Evolutionary conservation across 2,797 vertebrate species (phyloP), one percentile per base, ranked within the genome.

Genomic region (Myoxocephalus aenaeus): DNA sequence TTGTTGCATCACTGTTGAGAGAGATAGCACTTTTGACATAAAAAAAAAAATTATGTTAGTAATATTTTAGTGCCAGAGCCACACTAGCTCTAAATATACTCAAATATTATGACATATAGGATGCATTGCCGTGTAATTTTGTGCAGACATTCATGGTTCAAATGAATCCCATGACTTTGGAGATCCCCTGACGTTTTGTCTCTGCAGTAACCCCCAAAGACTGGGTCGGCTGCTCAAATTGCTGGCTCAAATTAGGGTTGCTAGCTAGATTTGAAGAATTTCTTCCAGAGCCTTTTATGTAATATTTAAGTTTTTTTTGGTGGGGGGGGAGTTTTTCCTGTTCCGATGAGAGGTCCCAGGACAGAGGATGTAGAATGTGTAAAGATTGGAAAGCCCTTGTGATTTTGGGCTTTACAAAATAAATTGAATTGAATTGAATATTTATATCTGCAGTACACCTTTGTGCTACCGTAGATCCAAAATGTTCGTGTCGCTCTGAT

Each of bases 1-100:
- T 56, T 53, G 36, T 68, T 56, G 18, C 36, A 62, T 65, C n/a
- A 46, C 34, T 36, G n/a, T n/a, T 38, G 18, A 68, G 12, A 34
- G 7, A 66, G 7, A 40, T 13, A 64, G 51, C 1, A 64, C 5
- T 29, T 15, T 5, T 48, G 18, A 57, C 29, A 66, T 7, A 51
- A 38, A 65, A 12, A 12, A 38, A 54, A 25, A 48, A 61, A 77
- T 50, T 22, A 9, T 53, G 67, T 59, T 36, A 18, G 12, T 58
- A 13, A 42, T 67, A 27, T 51, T 61, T 54, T 3, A 46, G 36
- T 1, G 15, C 5, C 2, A 50, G 34, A 40, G 5, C 58, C 59
- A 65, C 12, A 40, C 27, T 11, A 14, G 7, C 38, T 65, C 42
- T 57, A 46, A 25, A 54, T 38, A 25, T 54, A 34, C 10, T 36